phyloP scores from a whole-genome alignment of 37 sponge, comb jelly and placozoan genomes.

The Haliclona indistincta region DNA sequence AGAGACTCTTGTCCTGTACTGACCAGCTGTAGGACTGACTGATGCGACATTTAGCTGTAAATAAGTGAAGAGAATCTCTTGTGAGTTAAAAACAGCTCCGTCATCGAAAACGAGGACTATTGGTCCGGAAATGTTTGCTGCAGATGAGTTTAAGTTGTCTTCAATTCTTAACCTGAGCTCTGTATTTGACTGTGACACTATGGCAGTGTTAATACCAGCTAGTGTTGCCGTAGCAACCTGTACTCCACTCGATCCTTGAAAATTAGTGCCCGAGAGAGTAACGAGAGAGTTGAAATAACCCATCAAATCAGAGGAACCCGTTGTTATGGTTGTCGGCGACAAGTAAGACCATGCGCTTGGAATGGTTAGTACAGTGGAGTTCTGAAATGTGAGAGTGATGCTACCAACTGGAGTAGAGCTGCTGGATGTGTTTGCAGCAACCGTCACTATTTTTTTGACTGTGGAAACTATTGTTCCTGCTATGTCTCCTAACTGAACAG shows the following conservation, averaged over 20 bases:
- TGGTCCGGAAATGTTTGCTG: conserved; percentile 29
- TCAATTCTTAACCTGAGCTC: conserved; percentile 16
- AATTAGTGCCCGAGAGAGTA: conserved; percentile 17
- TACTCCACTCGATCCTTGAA: conserved; percentile 22
- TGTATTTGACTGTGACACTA: conserved; percentile 33
- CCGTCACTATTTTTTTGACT: neutral
- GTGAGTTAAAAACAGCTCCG: conserved; percentile 20
- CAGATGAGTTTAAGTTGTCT: conserved; percentile 10
- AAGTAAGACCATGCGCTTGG: conserved; percentile 38
- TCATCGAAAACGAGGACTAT: conserved; percentile 9
- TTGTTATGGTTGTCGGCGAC: conserved; percentile 4
- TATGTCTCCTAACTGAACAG: conserved; percentile 22
- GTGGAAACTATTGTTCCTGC: neutral
- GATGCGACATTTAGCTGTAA: conserved; percentile 24
- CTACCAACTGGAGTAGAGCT: neutral
- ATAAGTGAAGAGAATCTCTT: conserved; percentile 37
- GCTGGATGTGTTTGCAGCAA: conserved; percentile 17
- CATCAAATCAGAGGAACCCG: neutral
- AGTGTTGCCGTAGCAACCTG: conserved; percentile 6
- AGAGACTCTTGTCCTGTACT: conserved; percentile 63
- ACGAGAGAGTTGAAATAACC: conserved; percentile 54
- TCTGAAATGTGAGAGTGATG: conserved; percentile 13
- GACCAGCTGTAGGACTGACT: conserved; percentile 56
- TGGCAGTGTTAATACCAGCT: conserved; percentile 29
- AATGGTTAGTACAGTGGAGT: conserved; percentile 15